A percentile compares a stretch with the other conserved stretches of the same genome.
These are phyloP conservation scores for Drosophila kikkawai DNA, from an alignment of 1,140 invertebrate species.

Conservation along the genomic window DNA sequence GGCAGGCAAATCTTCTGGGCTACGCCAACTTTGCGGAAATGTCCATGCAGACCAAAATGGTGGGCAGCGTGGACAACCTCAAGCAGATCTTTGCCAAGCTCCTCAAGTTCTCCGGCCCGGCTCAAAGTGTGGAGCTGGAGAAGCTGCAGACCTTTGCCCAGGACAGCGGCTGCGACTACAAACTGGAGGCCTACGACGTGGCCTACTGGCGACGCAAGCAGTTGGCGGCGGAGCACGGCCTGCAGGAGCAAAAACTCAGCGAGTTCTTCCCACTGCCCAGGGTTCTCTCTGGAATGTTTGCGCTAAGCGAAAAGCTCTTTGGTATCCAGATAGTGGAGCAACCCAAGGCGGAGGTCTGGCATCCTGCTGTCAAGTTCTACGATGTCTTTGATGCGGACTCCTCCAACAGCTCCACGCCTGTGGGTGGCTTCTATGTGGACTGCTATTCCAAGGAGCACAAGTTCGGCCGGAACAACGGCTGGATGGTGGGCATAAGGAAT, in stretches of 20 bases:
- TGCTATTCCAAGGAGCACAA: conserved; percentile 89
- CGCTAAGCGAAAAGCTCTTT: conserved; percentile 91
- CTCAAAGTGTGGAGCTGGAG: conserved; percentile 91
- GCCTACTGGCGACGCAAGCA: conserved; percentile 94
- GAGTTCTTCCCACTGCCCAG: conserved; percentile 94
- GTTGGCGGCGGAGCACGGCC: conserved; percentile 87
- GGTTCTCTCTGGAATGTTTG: conserved; percentile 91
- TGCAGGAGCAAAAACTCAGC: conserved; percentile 89
- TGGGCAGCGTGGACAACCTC: conserved; percentile 92
- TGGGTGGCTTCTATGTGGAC: conserved; percentile 94
- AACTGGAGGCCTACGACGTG: conserved; percentile 93
- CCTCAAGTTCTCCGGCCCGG: conserved; percentile 88
- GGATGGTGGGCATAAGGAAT: conserved; percentile 89
- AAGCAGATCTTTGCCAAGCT: conserved; percentile 90
- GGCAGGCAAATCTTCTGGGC: conserved; percentile 92
- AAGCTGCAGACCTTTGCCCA: conserved; percentile 91
- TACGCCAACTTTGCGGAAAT: conserved; percentile 92
- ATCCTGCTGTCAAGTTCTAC: conserved; percentile 94
- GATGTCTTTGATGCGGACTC: conserved; percentile 91
- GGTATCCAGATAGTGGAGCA: conserved; percentile 92
- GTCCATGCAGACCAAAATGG: conserved; percentile 98
- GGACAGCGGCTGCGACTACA: conserved; percentile 89
- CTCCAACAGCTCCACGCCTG: conserved; percentile 86
- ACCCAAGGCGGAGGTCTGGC: conserved; percentile 90
- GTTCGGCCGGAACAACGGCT: conserved; percentile 87